Conservation (phyloP, 2,113 vertebrate genomes). For the Gadus macrocephalus region DNA sequence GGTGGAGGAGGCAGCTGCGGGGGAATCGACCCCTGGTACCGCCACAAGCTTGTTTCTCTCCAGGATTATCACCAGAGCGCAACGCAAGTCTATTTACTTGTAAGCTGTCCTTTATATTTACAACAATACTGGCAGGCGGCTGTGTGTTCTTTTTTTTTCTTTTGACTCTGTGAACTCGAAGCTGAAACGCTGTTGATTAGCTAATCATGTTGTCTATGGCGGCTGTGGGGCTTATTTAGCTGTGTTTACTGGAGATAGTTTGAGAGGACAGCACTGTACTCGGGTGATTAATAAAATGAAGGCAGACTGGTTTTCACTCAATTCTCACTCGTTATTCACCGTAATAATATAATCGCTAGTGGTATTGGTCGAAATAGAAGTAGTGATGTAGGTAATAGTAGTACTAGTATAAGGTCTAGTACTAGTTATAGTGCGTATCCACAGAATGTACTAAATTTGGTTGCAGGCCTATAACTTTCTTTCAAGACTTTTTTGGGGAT, state of each 20-base stretch:
- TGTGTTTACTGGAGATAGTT: neutral
- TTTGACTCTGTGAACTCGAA: neutral
- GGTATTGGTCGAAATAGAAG: too few species aligned
- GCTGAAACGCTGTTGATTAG: neutral
- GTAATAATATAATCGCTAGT: too few species aligned
- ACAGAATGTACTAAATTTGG: too few species aligned
- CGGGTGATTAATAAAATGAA: neutral
- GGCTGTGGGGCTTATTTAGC: neutral
- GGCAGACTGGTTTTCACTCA: neutral
- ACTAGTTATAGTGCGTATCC: too few species aligned
- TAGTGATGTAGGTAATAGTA: too few species aligned
- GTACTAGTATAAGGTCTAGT: too few species aligned
- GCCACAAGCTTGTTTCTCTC: conserved; percentile 30
- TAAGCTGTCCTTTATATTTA: conserved; percentile 10
- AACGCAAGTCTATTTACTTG: conserved; percentile 1
- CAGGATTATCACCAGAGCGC: conserved; percentile 17
- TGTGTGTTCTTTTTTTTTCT: conserved; percentile 12
- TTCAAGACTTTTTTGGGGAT: too few species aligned
- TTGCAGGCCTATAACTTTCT: too few species aligned
- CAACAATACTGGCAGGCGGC: neutral
- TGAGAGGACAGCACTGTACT: neutral
- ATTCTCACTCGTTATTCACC: too few species aligned
- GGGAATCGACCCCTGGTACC: conserved; percentile 35
- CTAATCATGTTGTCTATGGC: too few species aligned
- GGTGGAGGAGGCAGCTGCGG: conserved; percentile 49